Evolutionary conservation across 2,888 invertebrate species (phyloP), one percentile per base, ranked within the genome.

Genomic region (Calephelis perditalis): DNA sequence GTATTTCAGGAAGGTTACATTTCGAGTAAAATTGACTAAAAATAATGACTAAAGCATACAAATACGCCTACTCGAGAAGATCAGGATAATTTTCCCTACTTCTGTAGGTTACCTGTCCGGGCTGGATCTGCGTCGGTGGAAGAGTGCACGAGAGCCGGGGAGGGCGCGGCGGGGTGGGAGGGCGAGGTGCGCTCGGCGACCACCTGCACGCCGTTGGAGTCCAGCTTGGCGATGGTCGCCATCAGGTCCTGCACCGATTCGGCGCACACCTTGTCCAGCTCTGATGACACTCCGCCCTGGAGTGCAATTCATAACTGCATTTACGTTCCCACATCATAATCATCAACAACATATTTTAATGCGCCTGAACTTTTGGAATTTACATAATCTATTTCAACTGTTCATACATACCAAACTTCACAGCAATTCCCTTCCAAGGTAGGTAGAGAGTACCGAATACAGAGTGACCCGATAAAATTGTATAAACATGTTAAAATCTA

Each of bases 171-270:
- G 58, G 74, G 84, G 60, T 83, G 81, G 63, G 69, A 62, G 58
- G 74, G 84, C 60, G 82, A 81, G 61, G 68, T 61, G 56, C 76
- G 79, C 74, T 92, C 92, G 7, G 90, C 92, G 83, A 78, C 91
- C 73, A 90, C 89, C 77, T 96, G 94, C 65, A 96, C 96, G 54
- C 96, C 96, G 84, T 96, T 96, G 36, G 96, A 96, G 85, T 96
- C 96, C 73, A 96, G 86, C 86, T 96, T 96, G 66, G 96, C 96
- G 78, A 96, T 96, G 63, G 96, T 96, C 63, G 95, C 95, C 94
- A 96, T 96, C 68, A 96, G 88, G 90, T 96, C 96, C 77, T 96
- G 96, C 65, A 96, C 95, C 2, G 95, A 95, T 77, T 96, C 96
- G 78, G 95, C 95, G 81, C 96, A 96, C 78, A 95, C 95, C 78